Percentiles rank a stretch among this genome's conserved stretches.
Evolutionary conservation across 2,888 invertebrate species (phyloP).

Genomic region (Rhingia rostrata): DNA sequence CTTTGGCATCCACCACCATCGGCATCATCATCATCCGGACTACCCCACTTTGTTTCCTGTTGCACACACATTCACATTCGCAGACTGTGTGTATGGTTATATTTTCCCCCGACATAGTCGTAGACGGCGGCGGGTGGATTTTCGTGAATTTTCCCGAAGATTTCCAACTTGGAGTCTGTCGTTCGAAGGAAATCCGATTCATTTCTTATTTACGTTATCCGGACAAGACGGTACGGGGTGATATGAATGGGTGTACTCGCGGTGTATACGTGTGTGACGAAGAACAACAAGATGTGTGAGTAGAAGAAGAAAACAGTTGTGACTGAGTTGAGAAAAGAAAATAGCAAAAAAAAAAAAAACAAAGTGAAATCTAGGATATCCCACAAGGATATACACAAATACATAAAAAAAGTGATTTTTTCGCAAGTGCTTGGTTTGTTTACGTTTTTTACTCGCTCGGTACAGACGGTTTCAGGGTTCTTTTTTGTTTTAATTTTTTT

Average conservation of each 20-base stretch:
- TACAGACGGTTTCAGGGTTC: constrained; percentile 46
- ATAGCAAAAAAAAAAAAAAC: constrained; percentile 72
- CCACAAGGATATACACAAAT: constrained; percentile 77
- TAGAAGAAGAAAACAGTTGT: constrained; percentile 68
- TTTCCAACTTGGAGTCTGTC: constrained; percentile 57
- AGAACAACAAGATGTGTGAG: constrained; percentile 67
- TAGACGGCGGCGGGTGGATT: constrained; percentile 42
- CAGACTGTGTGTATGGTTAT: constrained; percentile 48
- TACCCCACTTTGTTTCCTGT: constrained; percentile 71
- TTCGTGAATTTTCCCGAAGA: constrained; percentile 60
- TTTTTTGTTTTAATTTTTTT: constrained; percentile 62
- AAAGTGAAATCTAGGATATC: constrained; percentile 76
- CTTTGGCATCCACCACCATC: constrained; percentile 15
- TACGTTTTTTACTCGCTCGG: constrained; percentile 69
- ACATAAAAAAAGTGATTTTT: constrained; percentile 68
- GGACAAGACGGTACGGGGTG: constrained; percentile 23
- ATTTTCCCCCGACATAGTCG: neutral
- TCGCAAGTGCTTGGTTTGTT: constrained; percentile 74
- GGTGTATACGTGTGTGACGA: constrained; percentile 56
- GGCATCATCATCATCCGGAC: constrained; percentile 28
- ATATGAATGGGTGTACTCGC: constrained; percentile 61
- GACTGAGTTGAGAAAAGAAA: constrained; percentile 67
- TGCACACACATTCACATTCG: constrained; percentile 69
- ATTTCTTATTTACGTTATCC: constrained; percentile 64
- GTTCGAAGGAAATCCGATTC: constrained; percentile 61